phyloP scores from a whole-genome alignment of 2,113 vertebrate genomes.

The Glaucomys volans region DNA sequence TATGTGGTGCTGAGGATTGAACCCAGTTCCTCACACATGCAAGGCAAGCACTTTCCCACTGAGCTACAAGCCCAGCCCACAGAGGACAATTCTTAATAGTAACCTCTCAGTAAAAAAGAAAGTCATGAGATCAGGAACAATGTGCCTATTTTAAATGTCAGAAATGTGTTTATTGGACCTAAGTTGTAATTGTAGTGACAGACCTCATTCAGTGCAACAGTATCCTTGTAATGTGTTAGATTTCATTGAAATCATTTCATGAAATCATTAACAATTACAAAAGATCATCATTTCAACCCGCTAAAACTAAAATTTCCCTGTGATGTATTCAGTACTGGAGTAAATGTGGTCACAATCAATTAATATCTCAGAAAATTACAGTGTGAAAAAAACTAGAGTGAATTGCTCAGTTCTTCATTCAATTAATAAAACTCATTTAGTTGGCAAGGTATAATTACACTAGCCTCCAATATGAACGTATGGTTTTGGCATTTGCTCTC shows the following conservation, averaged over 20 bases:
- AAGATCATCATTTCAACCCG: conserved; percentile 13
- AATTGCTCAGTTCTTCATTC: conserved; percentile 42
- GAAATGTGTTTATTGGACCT: neutral
- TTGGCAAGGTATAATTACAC: conserved; percentile 36
- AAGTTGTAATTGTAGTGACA: neutral
- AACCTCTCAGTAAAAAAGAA: neutral
- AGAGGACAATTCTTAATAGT: neutral
- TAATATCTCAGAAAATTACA: conserved; percentile 55
- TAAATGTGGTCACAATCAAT: conserved; percentile 54
- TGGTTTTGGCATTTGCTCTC: conserved; percentile 46
- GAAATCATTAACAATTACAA: conserved; percentile 52
- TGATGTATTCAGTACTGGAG: neutral
- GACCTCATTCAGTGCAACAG: neutral
- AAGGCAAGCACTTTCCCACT: too few relatives aligned
- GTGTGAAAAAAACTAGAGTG: conserved; percentile 30
- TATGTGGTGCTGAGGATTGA: too few relatives aligned
- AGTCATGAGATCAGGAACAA: neutral
- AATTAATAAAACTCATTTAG: conserved; percentile 59
- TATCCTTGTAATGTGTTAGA: neutral
- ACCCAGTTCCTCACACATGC: too few relatives aligned
- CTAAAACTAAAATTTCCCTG: conserved; percentile 18
- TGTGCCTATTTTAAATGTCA: neutral
- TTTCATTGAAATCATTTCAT: conserved; percentile 63
- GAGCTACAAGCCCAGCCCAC: too few relatives aligned
- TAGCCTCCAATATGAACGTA: neutral